Evolutionary conservation across 2,113 vertebrate species (phyloP).

Genomic region (Conger conger): DNA sequence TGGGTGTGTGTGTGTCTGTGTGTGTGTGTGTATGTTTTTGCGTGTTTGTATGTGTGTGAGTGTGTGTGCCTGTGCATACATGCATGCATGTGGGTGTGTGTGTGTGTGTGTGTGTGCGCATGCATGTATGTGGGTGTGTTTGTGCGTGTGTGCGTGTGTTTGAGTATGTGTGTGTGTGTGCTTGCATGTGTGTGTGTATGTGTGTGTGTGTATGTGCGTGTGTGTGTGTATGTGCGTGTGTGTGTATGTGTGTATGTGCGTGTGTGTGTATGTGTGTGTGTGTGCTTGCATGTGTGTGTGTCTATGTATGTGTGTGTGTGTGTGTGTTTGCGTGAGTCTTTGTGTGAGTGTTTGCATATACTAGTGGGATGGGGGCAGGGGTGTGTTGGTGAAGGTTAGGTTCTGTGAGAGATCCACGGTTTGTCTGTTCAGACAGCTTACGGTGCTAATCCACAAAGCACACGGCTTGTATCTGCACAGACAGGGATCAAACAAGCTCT

Average conservation of each 20-base stretch:
- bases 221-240: too few relatives aligned
- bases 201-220: too few relatives aligned
- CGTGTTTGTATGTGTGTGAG: slow-evolving; percentile 1
- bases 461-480: slow-evolving; percentile 19
- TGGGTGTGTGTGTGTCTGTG: not conserved
- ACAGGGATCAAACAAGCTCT: slow-evolving; percentile 24
- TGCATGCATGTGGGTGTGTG: not conserved
- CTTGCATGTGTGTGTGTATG: too few relatives aligned
- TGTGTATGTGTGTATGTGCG: too few relatives aligned
- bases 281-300: not conserved
- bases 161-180: too few relatives aligned
- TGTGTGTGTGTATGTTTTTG: not conserved
- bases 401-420: not conserved
- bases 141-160: not conserved
- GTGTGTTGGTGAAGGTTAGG: not conserved
- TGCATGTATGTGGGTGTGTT: not conserved
- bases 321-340: not conserved
- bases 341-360: not conserved
- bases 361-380: not conserved
- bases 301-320: not conserved
- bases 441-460: slow-evolving; percentile 10
- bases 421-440: slow-evolving; percentile 10
- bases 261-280: too few relatives aligned
- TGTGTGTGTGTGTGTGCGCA: not conserved
- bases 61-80: not conserved